phyloP scores from a whole-genome alignment of 2,113 vertebrate species.

The Pelecanoides urinatrix region DNA sequence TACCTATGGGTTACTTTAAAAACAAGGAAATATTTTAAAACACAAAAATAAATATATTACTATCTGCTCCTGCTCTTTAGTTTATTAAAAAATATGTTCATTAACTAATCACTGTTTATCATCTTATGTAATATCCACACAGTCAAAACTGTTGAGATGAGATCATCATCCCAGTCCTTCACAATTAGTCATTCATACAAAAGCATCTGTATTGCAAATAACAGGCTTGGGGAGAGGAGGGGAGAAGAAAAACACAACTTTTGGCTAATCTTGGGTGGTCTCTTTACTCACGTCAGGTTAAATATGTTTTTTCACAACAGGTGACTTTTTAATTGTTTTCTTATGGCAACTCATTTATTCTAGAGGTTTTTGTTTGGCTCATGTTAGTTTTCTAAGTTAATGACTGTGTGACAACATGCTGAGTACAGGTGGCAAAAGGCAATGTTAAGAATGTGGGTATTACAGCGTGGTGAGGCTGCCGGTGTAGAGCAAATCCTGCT shows the following conservation, averaged over 20 bases:
- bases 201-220: slow-evolving; percentile 62
- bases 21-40: neutral
- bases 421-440: slow-evolving; percentile 72
- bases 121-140: neutral
- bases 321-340: slow-evolving; percentile 80
- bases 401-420: slow-evolving; percentile 70
- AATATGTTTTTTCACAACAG: slow-evolving; percentile 75
- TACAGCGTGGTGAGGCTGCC: neutral
- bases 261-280: slow-evolving; percentile 70
- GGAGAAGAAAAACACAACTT: neutral
- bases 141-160: neutral
- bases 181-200: slow-evolving; percentile 57
- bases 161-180: neutral
- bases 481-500: neutral
- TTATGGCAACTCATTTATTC: slow-evolving; percentile 71
- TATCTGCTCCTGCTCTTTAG: neutral
- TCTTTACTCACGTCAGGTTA: slow-evolving; percentile 62
- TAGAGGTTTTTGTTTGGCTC: slow-evolving; percentile 63
- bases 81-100: neutral
- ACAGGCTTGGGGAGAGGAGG: neutral
- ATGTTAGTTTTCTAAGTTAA: slow-evolving; percentile 71
- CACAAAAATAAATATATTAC: neutral
- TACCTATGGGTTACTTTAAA: neutral
- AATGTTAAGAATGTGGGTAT: slow-evolving; percentile 39
- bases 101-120: neutral